Conservation (phyloP, 2,797 vertebrate species). For the Pantherophis alleghaniensis region DNA sequence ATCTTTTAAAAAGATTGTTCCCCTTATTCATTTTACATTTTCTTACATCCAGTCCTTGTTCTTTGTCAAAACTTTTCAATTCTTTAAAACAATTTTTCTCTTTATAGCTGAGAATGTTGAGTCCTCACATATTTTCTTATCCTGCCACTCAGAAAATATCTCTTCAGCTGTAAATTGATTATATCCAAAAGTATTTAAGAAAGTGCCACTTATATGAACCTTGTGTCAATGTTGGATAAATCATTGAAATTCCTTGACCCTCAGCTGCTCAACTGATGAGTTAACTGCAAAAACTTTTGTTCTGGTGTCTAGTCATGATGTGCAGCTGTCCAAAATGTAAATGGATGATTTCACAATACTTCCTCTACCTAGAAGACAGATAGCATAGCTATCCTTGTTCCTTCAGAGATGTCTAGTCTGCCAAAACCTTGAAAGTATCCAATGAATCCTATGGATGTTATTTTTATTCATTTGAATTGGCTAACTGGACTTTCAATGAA, state of each 20-base stretch:
- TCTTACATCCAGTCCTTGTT: neutral
- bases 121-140: neutral
- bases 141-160: neutral
- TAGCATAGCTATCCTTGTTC: neutral
- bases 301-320: neutral
- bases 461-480: neutral
- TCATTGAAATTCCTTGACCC: neutral
- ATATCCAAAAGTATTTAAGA: neutral
- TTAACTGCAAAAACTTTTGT: neutral
- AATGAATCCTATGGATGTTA: neutral
- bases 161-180: neutral
- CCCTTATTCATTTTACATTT: neutral
- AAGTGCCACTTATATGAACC: neutral
- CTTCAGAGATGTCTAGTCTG: neutral
- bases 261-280: neutral
- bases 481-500: neutral
- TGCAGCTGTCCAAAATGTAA: neutral
- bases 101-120: neutral
- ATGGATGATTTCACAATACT: neutral
- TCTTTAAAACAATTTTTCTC: neutral
- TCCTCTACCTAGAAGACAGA: neutral
- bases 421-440: neutral
- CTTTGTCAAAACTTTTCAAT: neutral
- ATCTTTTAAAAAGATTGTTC: neutral
- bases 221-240: neutral